Conservation (phyloP, 2,888 invertebrate genomes). For the Synanthedon tipuliformis region DNA sequence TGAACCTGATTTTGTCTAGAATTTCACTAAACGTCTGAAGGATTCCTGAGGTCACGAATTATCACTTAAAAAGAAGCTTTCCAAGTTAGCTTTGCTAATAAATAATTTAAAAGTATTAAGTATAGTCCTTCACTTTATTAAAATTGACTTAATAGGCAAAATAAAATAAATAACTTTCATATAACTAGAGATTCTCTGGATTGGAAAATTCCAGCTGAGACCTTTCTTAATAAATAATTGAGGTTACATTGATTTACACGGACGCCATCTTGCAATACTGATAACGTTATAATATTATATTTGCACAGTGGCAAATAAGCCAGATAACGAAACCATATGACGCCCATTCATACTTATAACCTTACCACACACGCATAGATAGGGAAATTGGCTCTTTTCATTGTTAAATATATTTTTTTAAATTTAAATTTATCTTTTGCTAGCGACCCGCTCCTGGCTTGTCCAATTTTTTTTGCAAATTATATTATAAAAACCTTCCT, state of each 20-base stretch:
- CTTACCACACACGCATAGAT: neutral
- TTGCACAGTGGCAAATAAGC: constrained; percentile 36
- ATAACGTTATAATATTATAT: constrained; percentile 46
- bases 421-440: neutral
- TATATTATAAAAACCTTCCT: too few species aligned
- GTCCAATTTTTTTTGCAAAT: too few species aligned
- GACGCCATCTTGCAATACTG: constrained; percentile 45
- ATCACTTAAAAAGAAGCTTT: too few species aligned
- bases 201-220: constrained; percentile 56
- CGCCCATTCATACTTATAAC: constrained; percentile 21
- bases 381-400: neutral
- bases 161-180: neutral
- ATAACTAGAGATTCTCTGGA: constrained; percentile 18
- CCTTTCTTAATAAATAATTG: constrained; percentile 60
- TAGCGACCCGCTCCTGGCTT: too few species aligned
- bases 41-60: too few species aligned
- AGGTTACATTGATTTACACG: constrained; percentile 63
- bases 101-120: too few species aligned
- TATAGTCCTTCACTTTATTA: too few species aligned
- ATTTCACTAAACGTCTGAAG: too few species aligned
- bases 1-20: too few species aligned
- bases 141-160: too few species aligned
- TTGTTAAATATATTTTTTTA: neutral
- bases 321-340: constrained; percentile 34
- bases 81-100: too few species aligned